Evolutionary conservation across 2,888 invertebrate genomes (phyloP).

Genomic region (Eulithis testata): DNA sequence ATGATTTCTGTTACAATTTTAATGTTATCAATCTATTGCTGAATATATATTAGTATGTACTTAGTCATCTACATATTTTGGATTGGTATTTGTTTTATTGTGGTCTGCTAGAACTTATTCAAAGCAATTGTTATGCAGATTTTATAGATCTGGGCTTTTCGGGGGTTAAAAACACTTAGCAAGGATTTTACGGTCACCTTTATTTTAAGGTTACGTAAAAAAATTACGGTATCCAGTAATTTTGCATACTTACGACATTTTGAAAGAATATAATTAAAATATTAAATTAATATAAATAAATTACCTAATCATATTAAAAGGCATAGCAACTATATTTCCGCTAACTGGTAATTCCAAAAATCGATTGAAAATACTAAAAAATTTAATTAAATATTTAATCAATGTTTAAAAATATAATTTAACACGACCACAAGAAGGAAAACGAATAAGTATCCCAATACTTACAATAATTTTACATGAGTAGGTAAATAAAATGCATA

Average conservation of each 20-base stretch:
- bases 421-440: slow-evolving; percentile 1
- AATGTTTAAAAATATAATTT: neutral
- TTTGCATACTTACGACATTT: neutral
- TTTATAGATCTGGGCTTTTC: too few relatives aligned
- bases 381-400: slow-evolving; percentile 8
- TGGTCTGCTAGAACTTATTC: neutral
- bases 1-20: slow-evolving; percentile 25
- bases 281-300: too few relatives aligned
- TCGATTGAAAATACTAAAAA: slow-evolving; percentile 8
- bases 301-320: neutral
- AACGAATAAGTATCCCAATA: neutral
- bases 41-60: slow-evolving; percentile 5
- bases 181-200: too few relatives aligned
- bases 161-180: too few relatives aligned
- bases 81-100: neutral
- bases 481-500: neutral
- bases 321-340: slow-evolving; percentile 4
- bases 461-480: neutral
- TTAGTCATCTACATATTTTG: too few relatives aligned
- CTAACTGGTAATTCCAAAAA: slow-evolving; percentile 7
- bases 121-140: too few relatives aligned
- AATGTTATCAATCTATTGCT: slow-evolving; percentile 33
- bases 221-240: neutral
- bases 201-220: too few relatives aligned
- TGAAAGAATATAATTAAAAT: too few relatives aligned